Conservation (phyloP, 92 coral and sea anemone genomes). For the Paragorgia papillata region DNA sequence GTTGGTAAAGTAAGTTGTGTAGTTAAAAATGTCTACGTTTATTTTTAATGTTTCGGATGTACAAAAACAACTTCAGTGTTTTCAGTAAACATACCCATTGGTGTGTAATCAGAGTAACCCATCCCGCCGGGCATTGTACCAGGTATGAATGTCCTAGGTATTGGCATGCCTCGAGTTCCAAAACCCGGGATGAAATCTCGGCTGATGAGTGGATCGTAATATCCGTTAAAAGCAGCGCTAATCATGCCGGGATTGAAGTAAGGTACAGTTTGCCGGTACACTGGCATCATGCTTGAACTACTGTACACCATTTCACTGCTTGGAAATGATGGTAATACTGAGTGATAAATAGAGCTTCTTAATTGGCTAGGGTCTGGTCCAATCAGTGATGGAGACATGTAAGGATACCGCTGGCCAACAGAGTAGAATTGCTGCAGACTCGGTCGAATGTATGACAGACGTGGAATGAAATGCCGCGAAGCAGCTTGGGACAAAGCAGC, state of each 20-base stretch:
- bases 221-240: slow-evolving; percentile 25
- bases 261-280: background rate
- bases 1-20: no score
- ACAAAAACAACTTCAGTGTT: slow-evolving; percentile 39
- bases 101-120: slow-evolving; percentile 26
- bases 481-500: slow-evolving; percentile 29
- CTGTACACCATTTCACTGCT: slow-evolving; percentile 3
- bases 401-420: slow-evolving; percentile 20
- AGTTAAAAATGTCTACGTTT: background rate
- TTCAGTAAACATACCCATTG: slow-evolving; percentile 38
- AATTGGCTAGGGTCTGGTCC: background rate
- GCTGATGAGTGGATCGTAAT: slow-evolving; percentile 30
- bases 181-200: slow-evolving; percentile 41
- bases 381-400: background rate
- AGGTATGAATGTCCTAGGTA: slow-evolving; percentile 11
- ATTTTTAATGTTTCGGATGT: background rate
- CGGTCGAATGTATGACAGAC: background rate
- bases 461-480: slow-evolving; percentile 14
- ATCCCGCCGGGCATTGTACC: slow-evolving; percentile 1
- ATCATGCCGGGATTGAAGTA: slow-evolving; percentile 12
- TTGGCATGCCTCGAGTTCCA: slow-evolving; percentile 6
- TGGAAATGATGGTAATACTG: slow-evolving; percentile 11
- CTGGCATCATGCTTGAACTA: background rate
- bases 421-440: slow-evolving; percentile 10
- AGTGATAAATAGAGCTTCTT: background rate